Evolutionary conservation across 2,888 invertebrate species (phyloP).

Genomic region (Hartigia nigra): DNA sequence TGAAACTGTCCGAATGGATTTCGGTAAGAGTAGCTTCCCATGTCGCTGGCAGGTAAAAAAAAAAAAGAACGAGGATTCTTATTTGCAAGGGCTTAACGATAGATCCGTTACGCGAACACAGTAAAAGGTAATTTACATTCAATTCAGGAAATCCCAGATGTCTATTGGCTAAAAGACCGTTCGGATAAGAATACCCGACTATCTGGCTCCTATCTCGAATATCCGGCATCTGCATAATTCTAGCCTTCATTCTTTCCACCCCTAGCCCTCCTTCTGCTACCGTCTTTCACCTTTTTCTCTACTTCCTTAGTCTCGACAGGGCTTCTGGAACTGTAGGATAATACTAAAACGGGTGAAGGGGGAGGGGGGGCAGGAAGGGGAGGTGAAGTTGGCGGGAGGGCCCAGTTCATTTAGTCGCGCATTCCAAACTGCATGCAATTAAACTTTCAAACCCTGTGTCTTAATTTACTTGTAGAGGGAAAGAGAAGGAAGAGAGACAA

Average conservation of each 20-base stretch:
- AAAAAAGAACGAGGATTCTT: constrained; percentile 29
- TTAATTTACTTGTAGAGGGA: constrained; percentile 41
- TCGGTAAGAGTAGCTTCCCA: not conserved
- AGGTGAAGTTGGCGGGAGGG: constrained; percentile 6
- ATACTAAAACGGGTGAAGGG: not conserved
- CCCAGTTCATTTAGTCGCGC: constrained; percentile 35
- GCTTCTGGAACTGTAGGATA: constrained; percentile 7
- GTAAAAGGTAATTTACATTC: constrained; percentile 57
- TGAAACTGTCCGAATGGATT: not conserved
- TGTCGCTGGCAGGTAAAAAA: not conserved
- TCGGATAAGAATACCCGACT: constrained; percentile 49
- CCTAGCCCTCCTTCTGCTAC: constrained; percentile 7
- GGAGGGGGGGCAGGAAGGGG: constrained; percentile 4
- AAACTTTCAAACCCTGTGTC: constrained; percentile 52
- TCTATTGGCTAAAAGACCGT: constrained; percentile 48
- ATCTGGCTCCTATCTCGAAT: constrained; percentile 41
- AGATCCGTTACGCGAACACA: constrained; percentile 47
- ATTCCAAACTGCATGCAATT: constrained; percentile 52
- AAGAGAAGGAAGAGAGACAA: not conserved
- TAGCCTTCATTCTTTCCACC: constrained; percentile 23
- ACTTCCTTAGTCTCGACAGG: constrained; percentile 17
- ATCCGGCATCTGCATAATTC: constrained; percentile 56
- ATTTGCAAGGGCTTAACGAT: constrained; percentile 53
- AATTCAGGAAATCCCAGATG: constrained; percentile 57
- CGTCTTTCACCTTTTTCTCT: constrained; percentile 12